Evolutionary conservation across 2,113 vertebrate genomes (phyloP), one percentile per base, ranked within the genome.

Genomic region (Ascaphus truei): DNA sequence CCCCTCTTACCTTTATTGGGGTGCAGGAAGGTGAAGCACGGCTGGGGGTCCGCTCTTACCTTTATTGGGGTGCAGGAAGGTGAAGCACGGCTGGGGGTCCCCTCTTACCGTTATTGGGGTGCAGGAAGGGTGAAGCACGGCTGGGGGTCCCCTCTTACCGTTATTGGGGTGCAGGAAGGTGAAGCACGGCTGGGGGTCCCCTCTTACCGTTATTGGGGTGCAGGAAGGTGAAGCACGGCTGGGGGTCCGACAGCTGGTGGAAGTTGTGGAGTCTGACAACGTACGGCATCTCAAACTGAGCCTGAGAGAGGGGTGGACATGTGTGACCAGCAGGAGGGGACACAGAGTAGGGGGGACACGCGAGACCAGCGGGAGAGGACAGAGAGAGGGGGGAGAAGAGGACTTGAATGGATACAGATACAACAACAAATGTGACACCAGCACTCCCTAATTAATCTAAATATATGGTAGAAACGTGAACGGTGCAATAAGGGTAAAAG

Each of bases 191-290:
- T 93, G 89, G 31, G 95, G 94, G 0, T 90, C 90, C n/a, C n/a
- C 9, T 3, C 72, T 41, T 75, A 93, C 93, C 90, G 88, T 71
- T 82, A 33, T 92, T 91, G n/a, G 94, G 95, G 78, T 97, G 94
- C 43, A 37, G 81, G 74, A 97, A 97, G 36, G 91, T 92, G 76
- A 97, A 97, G 81, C 95, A 97, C 4, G 92, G 82, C 77, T 93
- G 89, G 31, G 95, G 94, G 0, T 90, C 90, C 2, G 93, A 90
- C 9, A 97, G 79, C 82, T 96, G 92, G 80, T 96, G 93, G 83
- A 95, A 97, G 84, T 97, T 97, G 74, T 97, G 95, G 30, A 97
- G 86, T 20, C 95, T 88, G 13, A 97, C 95, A 3, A 97, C 95
- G 1, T 96, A 97, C 0, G 95, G 95, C 18, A 92, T 96, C 84